Evolutionary conservation across 2,888 invertebrate species (phyloP), one percentile per base, ranked within the genome.

Genomic region (Leptura quadrifasciata): DNA sequence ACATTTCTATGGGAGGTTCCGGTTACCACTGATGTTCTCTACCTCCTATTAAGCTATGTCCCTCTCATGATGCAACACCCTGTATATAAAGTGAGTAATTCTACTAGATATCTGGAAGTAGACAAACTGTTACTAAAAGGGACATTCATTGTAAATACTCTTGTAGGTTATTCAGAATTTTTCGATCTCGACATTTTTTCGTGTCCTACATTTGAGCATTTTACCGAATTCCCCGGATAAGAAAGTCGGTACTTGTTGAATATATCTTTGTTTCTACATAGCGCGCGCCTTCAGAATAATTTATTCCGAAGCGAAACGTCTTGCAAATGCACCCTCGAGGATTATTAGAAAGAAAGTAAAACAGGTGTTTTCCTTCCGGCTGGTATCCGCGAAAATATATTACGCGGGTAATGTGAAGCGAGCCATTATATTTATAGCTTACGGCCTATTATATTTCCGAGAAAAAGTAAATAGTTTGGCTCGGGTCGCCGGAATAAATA

Each of bases 391-490:
- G 47, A n/a, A n/a, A 47, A 47, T 47, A 47, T n/a, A 47, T 47
- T n/a, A n/a, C 47, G 47, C 47, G 47, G n/a, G 47, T n/a, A 47
- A 47, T 47, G n/a, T 47, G 47, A n/a, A n/a, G 47, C n/a, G 3
- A 47, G 39, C 39, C 39, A 47, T 47, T 47, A 47, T 47, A 47
- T 47, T 47, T 47, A 47, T 47, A n/a, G 47, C 47, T 47, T 47
- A 47, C 5, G 47, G 47, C 47, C 15, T 47, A 47, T 47, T 47
- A 47, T 47, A 47, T 47, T 47, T n/a, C 47, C 47, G 47, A 47
- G 47, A 47, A 47, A 47, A 47, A 47, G n/a, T 47, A 47, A 47
- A 47, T 47, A 47, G 47, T 47, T 47, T 47, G 47, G 47, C 1
- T 47, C 17, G 5, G 47, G 47, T n/a, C 47, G 47, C n/a, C 47